Base-by-base conservation (phyloP, 2,797 vertebrate genomes). In the Kryptopterus vitreolus region DNA sequence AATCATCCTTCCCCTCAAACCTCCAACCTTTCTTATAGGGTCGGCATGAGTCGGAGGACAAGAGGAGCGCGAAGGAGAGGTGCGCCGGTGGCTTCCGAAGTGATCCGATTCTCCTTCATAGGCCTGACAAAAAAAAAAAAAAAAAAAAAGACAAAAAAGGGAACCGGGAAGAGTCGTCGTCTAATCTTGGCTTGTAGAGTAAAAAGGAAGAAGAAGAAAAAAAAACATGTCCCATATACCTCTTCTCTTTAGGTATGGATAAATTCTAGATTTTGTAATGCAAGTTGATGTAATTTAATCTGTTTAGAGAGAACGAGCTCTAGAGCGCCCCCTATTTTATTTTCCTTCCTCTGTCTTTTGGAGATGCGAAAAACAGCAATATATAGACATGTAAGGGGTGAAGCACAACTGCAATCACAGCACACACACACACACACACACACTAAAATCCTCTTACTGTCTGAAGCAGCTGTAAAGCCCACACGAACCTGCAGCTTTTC, bases 41-140 rank as follows among this genome's bases (percentile, higher is more conserved):
- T 87, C 89, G 6, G 88, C 87, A 74, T 92, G 87, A 92, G 76
- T 81, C 48, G 35, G 80, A 77, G 11, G 48, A 52, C 26, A 71
- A n/a, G 71, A 83, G 55, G 81, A 24, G 78, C 58, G 62, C 46
- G 50, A 38, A 18, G 31, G 59, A 31, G 63, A 38, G 66, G 16
- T 24, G 68, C 38, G 48, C 12, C 29, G 15, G 24, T 52, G 46
- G 38, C 65, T 68, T 3, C 15, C 22, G 15, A 46, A 46, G 48
- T 48, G 33, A 57, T 13, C 3, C n/a, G 6, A 26, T n/a, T 16
- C 26, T n/a, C 24, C 13, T 68, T 62, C 20, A 53, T 20, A 33
- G 16, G 61, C 31, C 38, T 43, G 18, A 12, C 20, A 43, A 1
- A 55, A 43, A 71, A 79, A 26, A 26, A 43, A 62, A 35, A 63